Conservation (phyloP, 2,888 invertebrate genomes). For the Linyphia triangularis region DNA sequence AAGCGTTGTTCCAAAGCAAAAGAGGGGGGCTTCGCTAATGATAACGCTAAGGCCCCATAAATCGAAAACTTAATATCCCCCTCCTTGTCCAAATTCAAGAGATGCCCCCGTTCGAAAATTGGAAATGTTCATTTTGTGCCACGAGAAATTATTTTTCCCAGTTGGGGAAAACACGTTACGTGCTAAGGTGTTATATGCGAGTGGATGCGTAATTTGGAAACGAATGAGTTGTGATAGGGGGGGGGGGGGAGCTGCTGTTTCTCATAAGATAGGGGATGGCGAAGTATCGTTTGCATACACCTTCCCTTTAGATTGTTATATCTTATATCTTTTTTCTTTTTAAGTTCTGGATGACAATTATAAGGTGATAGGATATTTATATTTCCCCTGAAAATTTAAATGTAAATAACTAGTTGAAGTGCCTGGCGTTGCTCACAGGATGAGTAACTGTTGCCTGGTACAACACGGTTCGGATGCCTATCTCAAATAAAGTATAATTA, state of each 20-base stretch:
- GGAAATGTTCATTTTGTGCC: constrained; percentile 49
- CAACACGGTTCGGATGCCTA: too few relatives aligned
- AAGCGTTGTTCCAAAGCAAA: not conserved
- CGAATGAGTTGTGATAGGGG: constrained; percentile 6
- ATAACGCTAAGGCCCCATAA: constrained; percentile 24
- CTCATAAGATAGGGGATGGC: not conserved
- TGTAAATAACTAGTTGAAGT: too few relatives aligned
- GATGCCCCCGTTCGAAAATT: constrained; percentile 21
- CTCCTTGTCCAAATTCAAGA: constrained; percentile 23
- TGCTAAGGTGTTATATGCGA: constrained; percentile 5
- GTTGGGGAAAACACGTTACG: constrained; percentile 18
- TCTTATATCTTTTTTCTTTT: too few relatives aligned
- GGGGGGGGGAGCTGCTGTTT: not conserved
- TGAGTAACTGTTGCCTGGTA: too few relatives aligned
- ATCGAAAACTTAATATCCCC: constrained; percentile 59
- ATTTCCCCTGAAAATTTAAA: not conserved
- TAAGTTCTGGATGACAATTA: not conserved
- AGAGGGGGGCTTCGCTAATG: constrained; percentile 1
- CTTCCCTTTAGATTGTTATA: too few relatives aligned
- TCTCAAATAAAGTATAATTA: too few relatives aligned
- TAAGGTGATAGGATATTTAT: not conserved
- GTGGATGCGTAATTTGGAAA: constrained; percentile 23
- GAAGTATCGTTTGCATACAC: constrained; percentile 2
- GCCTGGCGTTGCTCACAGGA: too few relatives aligned
- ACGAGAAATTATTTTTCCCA: constrained; percentile 44